Percentiles rank a stretch among this genome's conserved stretches.
Evolutionary conservation across 2,797 vertebrate species (phyloP).

Genomic region (Perodicticus potto): DNA sequence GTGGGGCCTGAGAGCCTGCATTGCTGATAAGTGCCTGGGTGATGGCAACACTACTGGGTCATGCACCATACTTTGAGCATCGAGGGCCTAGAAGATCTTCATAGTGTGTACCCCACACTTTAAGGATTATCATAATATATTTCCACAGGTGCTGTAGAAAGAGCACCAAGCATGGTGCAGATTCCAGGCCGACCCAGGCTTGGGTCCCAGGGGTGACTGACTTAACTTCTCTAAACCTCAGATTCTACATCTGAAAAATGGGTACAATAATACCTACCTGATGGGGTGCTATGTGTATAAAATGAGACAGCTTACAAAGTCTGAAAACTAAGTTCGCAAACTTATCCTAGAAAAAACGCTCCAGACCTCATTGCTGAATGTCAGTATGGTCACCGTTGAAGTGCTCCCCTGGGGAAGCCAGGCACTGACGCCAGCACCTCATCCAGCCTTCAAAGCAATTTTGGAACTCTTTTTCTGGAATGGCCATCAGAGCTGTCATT

Average conservation of each 20-base stretch:
- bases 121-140: neutral
- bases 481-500: too few species aligned
- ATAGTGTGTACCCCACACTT: neutral
- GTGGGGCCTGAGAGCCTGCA: neutral
- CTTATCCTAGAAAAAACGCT: too few species aligned
- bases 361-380: too few species aligned
- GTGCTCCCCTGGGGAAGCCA: too few species aligned
- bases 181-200: neutral
- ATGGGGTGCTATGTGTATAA: neutral
- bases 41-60: neutral
- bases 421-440: too few species aligned
- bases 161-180: fast-evolving
- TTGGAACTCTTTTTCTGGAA: too few species aligned
- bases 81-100: neutral
- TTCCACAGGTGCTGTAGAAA: neutral
- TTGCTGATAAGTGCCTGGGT: neutral
- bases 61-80: neutral
- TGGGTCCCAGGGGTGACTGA: neutral
- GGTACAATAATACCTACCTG: neutral
- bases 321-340: too few species aligned
- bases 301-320: neutral
- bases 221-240: neutral
- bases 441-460: too few species aligned
- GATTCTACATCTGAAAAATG: neutral
- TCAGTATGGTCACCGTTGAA: too few species aligned